A percentile compares a stretch with the other conserved stretches of the same genome.
Conservation (phyloP, 2,113 vertebrate genomes). For the Amphiprion percula region DNA sequence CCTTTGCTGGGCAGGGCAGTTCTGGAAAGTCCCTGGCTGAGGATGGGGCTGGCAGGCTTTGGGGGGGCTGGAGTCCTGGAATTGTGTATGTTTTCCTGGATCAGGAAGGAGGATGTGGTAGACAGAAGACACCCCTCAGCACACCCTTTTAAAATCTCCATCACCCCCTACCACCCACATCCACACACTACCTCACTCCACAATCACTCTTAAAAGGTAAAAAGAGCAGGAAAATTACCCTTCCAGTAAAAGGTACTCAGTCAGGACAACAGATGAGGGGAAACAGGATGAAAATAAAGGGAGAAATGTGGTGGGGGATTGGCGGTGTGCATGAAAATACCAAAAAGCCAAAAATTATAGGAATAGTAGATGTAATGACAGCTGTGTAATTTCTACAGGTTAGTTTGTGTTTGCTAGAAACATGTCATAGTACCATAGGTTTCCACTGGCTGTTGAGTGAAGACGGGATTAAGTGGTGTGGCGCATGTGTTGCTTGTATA, state of each 20-base stretch:
- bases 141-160: slow-evolving; percentile 59
- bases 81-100: slow-evolving; percentile 81
- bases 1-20: slow-evolving; percentile 74
- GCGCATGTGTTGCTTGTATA: neutral
- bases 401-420: slow-evolving; percentile 56
- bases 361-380: slow-evolving; percentile 48
- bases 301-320: slow-evolving; percentile 12
- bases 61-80: slow-evolving; percentile 77
- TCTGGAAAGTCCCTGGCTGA: slow-evolving; percentile 87
- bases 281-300: slow-evolving; percentile 42
- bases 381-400: slow-evolving; percentile 22
- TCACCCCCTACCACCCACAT: slow-evolving; percentile 73
- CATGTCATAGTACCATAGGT: slow-evolving; percentile 24
- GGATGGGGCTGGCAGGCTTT: slow-evolving; percentile 72
- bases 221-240: slow-evolving; percentile 69
- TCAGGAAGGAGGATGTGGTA: slow-evolving; percentile 83
- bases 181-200: slow-evolving; percentile 63
- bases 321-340: neutral
- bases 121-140: slow-evolving; percentile 76
- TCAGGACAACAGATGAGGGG: slow-evolving; percentile 63
- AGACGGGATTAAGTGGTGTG: neutral
- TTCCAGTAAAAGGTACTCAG: slow-evolving; percentile 76
- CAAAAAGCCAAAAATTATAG: slow-evolving; percentile 1
- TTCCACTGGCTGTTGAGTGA: slow-evolving; percentile 14
- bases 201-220: slow-evolving; percentile 56